Evolutionary conservation across 2,888 invertebrate species (phyloP), one percentile per base, ranked within the genome.

Genomic region (Ametastegia equiseti): DNA sequence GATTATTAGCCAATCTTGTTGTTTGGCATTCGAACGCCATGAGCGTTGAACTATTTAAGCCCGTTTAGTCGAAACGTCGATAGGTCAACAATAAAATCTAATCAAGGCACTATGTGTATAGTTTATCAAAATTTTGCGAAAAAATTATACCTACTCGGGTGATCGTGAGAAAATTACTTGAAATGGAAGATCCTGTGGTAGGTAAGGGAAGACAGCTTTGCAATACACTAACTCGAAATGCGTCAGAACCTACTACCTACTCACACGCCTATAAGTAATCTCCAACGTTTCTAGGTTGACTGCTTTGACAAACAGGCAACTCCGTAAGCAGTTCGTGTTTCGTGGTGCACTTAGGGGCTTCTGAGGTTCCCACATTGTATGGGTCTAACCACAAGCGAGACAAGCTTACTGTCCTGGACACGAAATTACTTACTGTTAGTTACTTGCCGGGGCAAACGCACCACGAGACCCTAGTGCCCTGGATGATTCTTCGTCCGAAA

Each of bases 1-100:
- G 54, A 75, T 75, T 75, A 75, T 75, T 75, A 75, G 75, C 45
- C 54, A 36, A 75, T 75, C 50, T 75, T 33, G 75, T 75, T 75
- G 75, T 54, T 75, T 54, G 45, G 19, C 36, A 36, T 75, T 75
- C 36, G 54, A 54, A 33, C 36, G 30, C 30, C 45, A 47, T 27
- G 30, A 71, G 6, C 15, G 30, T 23, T 60, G 13, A 1, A 30
- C 60, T 4, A 60, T 27, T 30, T 1, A 54, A 54, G 27, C 30
- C 13, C 5, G 15, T 60, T 23, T 2, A 23, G 11, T 54, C 19
- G 23, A 23, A 50, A 50, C 19, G 19, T 50, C 19, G 50, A 19
- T 9, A n/a, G 13, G 47, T 47, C n/a, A n/a, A n/a, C n/a, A n/a
- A n/a, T n/a, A n/a, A n/a, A n/a, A n/a, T n/a, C n/a, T n/a, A n/a